Conservation (phyloP, 2,888 invertebrate species). For the Vannuccia rotundouncinata region DNA sequence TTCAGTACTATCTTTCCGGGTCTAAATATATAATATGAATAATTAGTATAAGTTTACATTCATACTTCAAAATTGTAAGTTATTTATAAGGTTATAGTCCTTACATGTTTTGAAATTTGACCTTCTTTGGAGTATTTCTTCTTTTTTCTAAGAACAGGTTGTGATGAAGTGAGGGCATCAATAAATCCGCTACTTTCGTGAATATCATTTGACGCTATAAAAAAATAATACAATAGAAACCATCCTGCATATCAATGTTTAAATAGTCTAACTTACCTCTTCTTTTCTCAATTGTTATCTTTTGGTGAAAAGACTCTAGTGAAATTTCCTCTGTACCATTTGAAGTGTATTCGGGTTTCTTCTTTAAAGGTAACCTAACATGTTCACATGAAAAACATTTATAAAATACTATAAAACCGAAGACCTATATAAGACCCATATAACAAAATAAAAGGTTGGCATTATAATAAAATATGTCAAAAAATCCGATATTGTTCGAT, state of each 20-base stretch:
- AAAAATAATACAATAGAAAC: neutral
- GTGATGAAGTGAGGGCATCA: constrained; percentile 33
- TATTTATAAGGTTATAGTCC: neutral
- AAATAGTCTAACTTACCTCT: neutral
- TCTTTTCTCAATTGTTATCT: constrained; percentile 29
- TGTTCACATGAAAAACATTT: no score
- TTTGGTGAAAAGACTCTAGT: constrained; percentile 36
- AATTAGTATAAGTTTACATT: neutral
- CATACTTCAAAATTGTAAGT: neutral
- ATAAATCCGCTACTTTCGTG: constrained; percentile 36
- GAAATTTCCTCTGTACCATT: no score
- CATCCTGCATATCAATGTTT: neutral
- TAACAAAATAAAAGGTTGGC: no score
- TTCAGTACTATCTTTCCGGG: neutral
- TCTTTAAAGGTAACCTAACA: no score
- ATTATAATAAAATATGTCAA: no score
- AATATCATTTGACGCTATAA: neutral
- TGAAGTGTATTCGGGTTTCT: no score
- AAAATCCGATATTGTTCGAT: no score
- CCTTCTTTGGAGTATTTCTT: constrained; percentile 20
- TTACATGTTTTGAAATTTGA: neutral
- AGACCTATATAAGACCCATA: no score
- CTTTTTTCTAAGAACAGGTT: constrained; percentile 29
- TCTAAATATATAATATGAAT: neutral
- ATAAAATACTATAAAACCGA: no score